Evolutionary conservation across 2,888 invertebrate species (phyloP).

Genomic region (Volucella bombylans): DNA sequence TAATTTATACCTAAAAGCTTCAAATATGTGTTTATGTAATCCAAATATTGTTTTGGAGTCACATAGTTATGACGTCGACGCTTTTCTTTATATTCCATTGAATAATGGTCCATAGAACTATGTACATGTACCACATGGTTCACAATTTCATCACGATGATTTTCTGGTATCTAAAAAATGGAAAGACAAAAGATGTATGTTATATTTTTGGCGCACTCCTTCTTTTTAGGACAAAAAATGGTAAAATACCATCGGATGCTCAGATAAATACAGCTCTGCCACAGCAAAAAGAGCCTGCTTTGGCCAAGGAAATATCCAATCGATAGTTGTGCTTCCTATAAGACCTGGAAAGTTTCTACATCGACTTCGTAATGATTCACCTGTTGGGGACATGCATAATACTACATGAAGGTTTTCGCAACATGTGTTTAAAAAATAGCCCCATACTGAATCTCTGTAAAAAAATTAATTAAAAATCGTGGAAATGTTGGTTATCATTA

Average conservation of each 20-base stretch:
- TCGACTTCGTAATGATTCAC: conserved; percentile 90
- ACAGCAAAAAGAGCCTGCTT: conserved; percentile 93
- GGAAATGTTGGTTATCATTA: neutral
- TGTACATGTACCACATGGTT: conserved; percentile 94
- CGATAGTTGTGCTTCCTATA: conserved; percentile 95
- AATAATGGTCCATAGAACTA: conserved; percentile 88
- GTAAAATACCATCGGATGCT: conserved; percentile 84
- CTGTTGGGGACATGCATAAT: conserved; percentile 93
- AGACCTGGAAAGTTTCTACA: conserved; percentile 96
- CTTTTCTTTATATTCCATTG: conserved; percentile 88
- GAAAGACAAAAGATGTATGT: neutral
- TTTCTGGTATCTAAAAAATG: conserved; percentile 85
- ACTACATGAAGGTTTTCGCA: conserved; percentile 94
- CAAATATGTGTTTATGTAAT: conserved; percentile 91
- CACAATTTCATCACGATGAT: conserved; percentile 88
- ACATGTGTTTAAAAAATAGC: conserved; percentile 90
- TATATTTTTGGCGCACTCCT: too few relatives aligned
- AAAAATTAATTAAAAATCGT: neutral
- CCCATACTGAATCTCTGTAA: conserved; percentile 91
- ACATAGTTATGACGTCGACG: conserved; percentile 92
- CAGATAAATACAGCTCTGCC: conserved; percentile 91
- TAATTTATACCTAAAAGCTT: conserved; percentile 85
- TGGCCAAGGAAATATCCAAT: conserved; percentile 98
- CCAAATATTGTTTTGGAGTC: conserved; percentile 95
- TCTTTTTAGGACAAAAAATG: too few relatives aligned